Conservation (phyloP, 92 coral and sea anemone species). For the Phenganax subtilis region DNA sequence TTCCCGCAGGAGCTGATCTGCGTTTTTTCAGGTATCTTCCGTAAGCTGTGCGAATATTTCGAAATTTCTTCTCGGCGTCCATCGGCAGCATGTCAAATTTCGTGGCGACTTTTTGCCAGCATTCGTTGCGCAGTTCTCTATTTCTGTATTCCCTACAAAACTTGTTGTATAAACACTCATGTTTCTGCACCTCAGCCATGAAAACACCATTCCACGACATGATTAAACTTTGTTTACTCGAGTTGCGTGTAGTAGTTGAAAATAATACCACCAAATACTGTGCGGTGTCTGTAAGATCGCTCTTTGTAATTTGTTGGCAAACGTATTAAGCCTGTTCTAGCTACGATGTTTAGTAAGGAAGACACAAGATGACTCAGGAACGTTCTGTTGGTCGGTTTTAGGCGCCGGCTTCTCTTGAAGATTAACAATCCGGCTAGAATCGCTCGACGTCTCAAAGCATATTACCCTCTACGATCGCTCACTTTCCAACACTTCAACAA, state of each 20-base stretch:
- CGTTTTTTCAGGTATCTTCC: background rate
- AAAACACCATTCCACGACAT: slow-evolving; percentile 23
- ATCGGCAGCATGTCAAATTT: slow-evolving; percentile 11
- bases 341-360: no score
- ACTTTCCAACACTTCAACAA: background rate
- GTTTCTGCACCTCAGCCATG: slow-evolving; percentile 13
- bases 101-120: slow-evolving; percentile 14
- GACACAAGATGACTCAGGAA: no score
- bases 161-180: slow-evolving; percentile 15
- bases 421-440: no score
- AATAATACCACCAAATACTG: no score
- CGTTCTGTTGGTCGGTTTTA: no score
- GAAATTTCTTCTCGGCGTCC: slow-evolving; percentile 11
- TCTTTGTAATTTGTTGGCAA: no score
- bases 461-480: background rate
- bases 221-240: background rate
- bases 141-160: slow-evolving; percentile 4
- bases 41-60: slow-evolving; percentile 9
- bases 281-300: no score
- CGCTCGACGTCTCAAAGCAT: no score
- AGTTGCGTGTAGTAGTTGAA: no score
- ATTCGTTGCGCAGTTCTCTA: slow-evolving; percentile 5
- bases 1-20: background rate
- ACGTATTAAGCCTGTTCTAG: no score
- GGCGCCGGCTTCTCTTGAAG: no score